Conservation (phyloP, 2,797 vertebrate genomes). For the Siniperca scherzeri region DNA sequence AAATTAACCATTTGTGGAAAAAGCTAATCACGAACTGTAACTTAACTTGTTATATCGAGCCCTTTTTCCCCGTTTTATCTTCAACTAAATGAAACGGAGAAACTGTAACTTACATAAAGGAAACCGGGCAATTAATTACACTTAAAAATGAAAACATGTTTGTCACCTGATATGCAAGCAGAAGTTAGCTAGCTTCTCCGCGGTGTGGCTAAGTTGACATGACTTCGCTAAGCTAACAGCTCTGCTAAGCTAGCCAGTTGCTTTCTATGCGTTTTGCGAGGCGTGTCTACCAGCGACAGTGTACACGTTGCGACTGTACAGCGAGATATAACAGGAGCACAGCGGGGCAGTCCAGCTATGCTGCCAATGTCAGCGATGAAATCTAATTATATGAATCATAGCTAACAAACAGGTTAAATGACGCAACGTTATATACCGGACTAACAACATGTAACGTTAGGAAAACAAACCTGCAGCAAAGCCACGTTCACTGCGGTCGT, state of each 20-base stretch:
- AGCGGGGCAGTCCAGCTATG: not conserved
- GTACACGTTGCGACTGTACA: constrained; percentile 64
- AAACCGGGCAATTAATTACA: constrained; percentile 13
- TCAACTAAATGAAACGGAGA: not conserved
- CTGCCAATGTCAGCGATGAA: not conserved
- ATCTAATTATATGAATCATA: not conserved
- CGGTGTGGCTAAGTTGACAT: constrained; percentile 24
- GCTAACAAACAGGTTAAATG: not conserved
- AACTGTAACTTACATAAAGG: not conserved
- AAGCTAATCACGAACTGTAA: not conserved
- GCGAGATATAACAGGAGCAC: not conserved
- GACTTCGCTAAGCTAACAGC: constrained; percentile 51
- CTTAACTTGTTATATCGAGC: not conserved
- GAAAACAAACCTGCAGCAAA: constrained; percentile 69
- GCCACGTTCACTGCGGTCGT: constrained; percentile 51
- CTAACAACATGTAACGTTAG: too few relatives aligned
- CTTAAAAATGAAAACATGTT: not conserved
- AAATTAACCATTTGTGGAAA: not conserved
- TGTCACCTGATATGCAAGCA: constrained; percentile 18
- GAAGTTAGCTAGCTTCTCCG: constrained; percentile 31
- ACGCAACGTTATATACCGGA: not conserved
- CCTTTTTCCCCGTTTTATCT: fast-evolving
- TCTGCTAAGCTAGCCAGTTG: constrained; percentile 49
- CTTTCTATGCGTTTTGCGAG: constrained; percentile 44
- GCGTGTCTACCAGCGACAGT: constrained; percentile 59